A percentile compares a stretch with the other conserved stretches of the same genome.
Conservation (phyloP, 1,140 invertebrate genomes). For the Dreissena polymorpha region DNA sequence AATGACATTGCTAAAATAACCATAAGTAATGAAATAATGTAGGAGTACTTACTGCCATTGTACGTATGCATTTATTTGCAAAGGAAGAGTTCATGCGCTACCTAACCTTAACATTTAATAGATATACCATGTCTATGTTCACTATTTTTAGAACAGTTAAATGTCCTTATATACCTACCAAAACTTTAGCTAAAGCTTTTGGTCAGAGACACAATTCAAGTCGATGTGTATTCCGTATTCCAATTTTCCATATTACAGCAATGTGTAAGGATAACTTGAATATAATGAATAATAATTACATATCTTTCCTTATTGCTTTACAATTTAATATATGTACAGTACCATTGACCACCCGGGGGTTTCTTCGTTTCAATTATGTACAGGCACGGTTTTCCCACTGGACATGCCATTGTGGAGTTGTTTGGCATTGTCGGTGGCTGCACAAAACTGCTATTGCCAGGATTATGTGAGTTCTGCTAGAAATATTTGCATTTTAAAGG, state of each 20-base stretch:
- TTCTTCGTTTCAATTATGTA: neutral
- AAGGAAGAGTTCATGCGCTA: neutral
- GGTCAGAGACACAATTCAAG: neutral
- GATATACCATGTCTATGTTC: no score
- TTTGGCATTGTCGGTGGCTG: neutral
- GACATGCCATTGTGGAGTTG: neutral
- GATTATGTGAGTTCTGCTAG: neutral
- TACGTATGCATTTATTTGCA: neutral
- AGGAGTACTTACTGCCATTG: neutral
- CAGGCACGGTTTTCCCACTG: neutral
- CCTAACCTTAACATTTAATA: no score
- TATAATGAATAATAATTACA: neutral
- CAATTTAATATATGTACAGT: neutral
- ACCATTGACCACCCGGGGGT: neutral
- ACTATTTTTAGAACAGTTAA: no score
- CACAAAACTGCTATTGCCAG: neutral
- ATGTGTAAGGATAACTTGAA: no score
- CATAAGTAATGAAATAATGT: neutral
- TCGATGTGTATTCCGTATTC: neutral
- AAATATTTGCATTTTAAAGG: neutral
- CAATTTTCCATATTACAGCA: no score
- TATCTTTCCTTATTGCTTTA: neutral
- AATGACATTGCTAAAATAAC: neutral
- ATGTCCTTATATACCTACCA: neutral
- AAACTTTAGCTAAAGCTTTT: neutral